A percentile compares a stretch with the other conserved stretches of the same genome.
Conservation (phyloP, 2,797 vertebrate species). For the Tarsius wallacei region DNA sequence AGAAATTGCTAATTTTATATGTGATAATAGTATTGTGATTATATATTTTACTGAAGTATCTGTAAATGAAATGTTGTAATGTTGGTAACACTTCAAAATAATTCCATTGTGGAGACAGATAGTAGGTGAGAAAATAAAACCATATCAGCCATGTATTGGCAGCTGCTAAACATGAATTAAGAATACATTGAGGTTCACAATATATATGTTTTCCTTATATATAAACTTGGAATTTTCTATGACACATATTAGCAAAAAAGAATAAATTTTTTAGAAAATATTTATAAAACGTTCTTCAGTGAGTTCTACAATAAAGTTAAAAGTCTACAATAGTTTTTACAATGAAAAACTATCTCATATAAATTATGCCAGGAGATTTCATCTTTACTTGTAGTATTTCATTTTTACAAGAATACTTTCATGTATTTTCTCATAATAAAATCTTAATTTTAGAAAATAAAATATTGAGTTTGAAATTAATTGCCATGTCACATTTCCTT, state of each 20-base stretch:
- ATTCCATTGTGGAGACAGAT: neutral
- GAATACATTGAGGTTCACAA: neutral
- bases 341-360: neutral
- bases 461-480: neutral
- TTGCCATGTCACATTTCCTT: neutral
- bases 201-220: neutral
- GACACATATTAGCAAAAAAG: neutral
- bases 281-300: neutral
- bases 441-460: slow-evolving; percentile 60
- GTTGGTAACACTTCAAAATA: slow-evolving; percentile 8
- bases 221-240: neutral
- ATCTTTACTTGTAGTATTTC: neutral
- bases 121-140: neutral
- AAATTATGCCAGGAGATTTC: slow-evolving; percentile 21
- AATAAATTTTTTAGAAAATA: neutral
- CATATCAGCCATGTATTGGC: neutral
- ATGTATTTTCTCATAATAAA: slow-evolving; percentile 22
- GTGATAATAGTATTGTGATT: neutral
- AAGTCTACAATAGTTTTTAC: neutral
- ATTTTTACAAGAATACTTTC: neutral
- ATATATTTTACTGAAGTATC: neutral
- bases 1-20: neutral
- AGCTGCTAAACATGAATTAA: neutral
- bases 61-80: neutral
- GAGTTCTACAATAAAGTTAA: neutral